These are phyloP conservation scores for Watsonalla cultraria DNA, from an alignment of 2,888 invertebrate genomes.

Conservation along the genomic window DNA sequence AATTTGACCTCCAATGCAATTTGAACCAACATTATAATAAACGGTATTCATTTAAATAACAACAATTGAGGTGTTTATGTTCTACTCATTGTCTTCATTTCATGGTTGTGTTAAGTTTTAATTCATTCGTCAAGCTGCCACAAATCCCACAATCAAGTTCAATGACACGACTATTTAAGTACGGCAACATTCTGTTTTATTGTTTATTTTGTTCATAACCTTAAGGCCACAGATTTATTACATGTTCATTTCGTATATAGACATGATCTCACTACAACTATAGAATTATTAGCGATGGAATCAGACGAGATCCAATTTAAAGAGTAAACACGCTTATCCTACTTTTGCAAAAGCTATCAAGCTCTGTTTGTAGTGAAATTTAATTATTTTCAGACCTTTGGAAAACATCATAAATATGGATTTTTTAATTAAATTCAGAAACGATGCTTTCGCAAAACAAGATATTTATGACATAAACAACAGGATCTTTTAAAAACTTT, in stretches of 20 bases:
- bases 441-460: background rate
- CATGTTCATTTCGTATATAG: constrained; percentile 5
- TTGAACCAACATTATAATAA: too few relatives aligned
- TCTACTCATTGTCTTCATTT: background rate
- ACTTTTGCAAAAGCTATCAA: too few relatives aligned
- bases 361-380: too few relatives aligned
- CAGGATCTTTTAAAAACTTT: background rate
- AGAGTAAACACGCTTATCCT: too few relatives aligned
- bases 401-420: too few relatives aligned
- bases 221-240: constrained; percentile 19
- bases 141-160: constrained; percentile 42
- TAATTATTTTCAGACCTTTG: too few relatives aligned
- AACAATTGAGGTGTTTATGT: background rate
- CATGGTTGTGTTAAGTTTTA: constrained; percentile 14
- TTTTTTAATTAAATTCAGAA: too few relatives aligned
- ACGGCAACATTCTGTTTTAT: constrained; percentile 38
- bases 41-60: background rate
- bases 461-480: background rate
- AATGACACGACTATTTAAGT: constrained; percentile 55
- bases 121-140: constrained; percentile 22
- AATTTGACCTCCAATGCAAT: too few relatives aligned
- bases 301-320: background rate
- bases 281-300: background rate
- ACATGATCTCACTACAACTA: constrained; percentile 1
- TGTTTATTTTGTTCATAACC: constrained; percentile 49